A percentile compares a stretch with the other conserved stretches of the same genome.
Conservation (phyloP, 2,797 vertebrate genomes). For the Podarcis lilfordi region DNA sequence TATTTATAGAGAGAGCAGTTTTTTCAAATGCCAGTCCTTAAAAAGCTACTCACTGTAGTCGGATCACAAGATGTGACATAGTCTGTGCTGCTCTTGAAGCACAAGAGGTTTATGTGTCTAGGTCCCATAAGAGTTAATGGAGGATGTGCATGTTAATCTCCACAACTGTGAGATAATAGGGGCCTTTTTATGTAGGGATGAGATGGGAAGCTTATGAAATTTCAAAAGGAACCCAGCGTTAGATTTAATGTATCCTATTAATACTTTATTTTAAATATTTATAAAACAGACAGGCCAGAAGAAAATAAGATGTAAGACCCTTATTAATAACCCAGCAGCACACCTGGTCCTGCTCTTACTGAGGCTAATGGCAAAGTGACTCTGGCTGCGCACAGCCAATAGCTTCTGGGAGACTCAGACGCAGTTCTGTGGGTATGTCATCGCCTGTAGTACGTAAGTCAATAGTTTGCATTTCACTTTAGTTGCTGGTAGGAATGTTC, state of each 20-base stretch:
- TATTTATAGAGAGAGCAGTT: no score
- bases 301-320: slow-evolving; percentile 55
- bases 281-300: slow-evolving; percentile 51
- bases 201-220: slow-evolving; percentile 68
- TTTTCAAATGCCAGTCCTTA: slow-evolving; percentile 36
- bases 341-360: background rate
- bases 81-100: slow-evolving; percentile 64
- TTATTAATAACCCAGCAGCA: slow-evolving; percentile 31
- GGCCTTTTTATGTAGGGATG: slow-evolving; percentile 65
- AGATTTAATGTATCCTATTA: slow-evolving; percentile 58
- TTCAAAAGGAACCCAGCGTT: slow-evolving; percentile 60
- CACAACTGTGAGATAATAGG: slow-evolving; percentile 68
- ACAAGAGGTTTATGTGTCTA: slow-evolving; percentile 62
- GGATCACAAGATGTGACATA: slow-evolving; percentile 61
- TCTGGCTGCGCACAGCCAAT: background rate
- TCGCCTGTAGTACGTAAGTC: background rate
- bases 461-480: background rate
- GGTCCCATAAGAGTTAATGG: slow-evolving; percentile 65
- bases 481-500: background rate
- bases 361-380: background rate
- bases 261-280: slow-evolving; percentile 71
- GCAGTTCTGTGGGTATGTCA: background rate
- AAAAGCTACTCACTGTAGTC: slow-evolving; percentile 5
- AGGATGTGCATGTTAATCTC: slow-evolving; percentile 71
- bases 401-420: background rate